Conservation (phyloP, 2,888 invertebrate species). For the Nomada ruficornis region DNA sequence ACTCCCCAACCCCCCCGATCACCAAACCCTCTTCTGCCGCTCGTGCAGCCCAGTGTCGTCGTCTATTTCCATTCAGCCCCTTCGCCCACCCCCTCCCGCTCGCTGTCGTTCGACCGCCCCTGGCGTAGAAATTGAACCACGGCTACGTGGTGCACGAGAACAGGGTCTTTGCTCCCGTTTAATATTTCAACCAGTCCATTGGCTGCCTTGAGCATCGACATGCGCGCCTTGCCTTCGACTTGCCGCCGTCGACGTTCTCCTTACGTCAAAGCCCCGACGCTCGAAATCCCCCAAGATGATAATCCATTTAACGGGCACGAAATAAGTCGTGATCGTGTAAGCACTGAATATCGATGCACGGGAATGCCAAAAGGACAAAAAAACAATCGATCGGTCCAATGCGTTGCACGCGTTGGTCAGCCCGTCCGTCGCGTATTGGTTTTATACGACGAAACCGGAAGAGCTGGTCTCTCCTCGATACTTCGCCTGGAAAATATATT, state of each 20-base stretch:
- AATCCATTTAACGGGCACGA: slow-evolving; percentile 50
- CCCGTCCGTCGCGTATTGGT: neutral
- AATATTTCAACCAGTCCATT: slow-evolving; percentile 83
- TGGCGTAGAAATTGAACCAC: slow-evolving; percentile 72
- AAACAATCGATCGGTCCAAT: slow-evolving; percentile 53
- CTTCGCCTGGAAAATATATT: neutral
- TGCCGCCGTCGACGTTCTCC: slow-evolving; percentile 47
- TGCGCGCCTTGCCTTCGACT: slow-evolving; percentile 74
- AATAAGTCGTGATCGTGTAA: neutral
- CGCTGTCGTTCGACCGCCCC: slow-evolving; percentile 53
- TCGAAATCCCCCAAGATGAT: slow-evolving; percentile 54
- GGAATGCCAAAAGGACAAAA: slow-evolving; percentile 45
- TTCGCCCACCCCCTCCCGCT: slow-evolving; percentile 7
- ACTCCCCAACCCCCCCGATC: slow-evolving; percentile 1
- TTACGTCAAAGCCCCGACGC: slow-evolving; percentile 58
- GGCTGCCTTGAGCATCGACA: slow-evolving; percentile 81
- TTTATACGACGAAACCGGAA: neutral
- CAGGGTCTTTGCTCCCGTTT: slow-evolving; percentile 83
- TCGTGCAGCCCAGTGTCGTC: slow-evolving; percentile 34
- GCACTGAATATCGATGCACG: slow-evolving; percentile 56
- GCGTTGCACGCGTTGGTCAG: slow-evolving; percentile 8
- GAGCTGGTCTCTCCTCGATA: neutral
- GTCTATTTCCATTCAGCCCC: slow-evolving; percentile 64
- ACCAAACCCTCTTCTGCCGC: neutral
- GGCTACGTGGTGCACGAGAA: slow-evolving; percentile 74